phyloP scores from a whole-genome alignment of 1,140 invertebrate species.

The Euura lappo region DNA sequence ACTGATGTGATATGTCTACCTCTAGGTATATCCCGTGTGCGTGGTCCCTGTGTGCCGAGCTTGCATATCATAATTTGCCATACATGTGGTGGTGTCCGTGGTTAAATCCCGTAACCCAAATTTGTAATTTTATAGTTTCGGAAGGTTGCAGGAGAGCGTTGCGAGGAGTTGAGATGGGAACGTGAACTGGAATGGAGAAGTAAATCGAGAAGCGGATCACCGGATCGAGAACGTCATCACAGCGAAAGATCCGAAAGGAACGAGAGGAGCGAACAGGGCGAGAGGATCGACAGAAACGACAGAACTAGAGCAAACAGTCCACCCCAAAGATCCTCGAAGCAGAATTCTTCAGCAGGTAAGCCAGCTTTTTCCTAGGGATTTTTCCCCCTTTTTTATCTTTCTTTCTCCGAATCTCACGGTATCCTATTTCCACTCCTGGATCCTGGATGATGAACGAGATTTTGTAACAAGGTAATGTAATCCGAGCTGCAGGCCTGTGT shows the following conservation, averaged over 20 bases:
- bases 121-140: conserved; percentile 61
- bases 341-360: background rate
- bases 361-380: background rate
- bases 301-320: conserved; percentile 23
- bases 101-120: conserved; percentile 50
- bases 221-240: conserved; percentile 44
- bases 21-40: too few relatives aligned
- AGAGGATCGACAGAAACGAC: background rate
- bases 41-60: background rate
- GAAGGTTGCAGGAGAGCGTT: conserved; percentile 63
- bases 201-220: conserved; percentile 55
- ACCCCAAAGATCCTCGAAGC: background rate
- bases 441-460: too few relatives aligned
- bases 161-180: conserved; percentile 59
- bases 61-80: background rate
- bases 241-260: conserved; percentile 21
- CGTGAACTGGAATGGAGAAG: conserved; percentile 59
- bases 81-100: conserved; percentile 45
- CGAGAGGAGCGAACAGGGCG: conserved; percentile 21
- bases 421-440: too few relatives aligned
- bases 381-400: too few relatives aligned
- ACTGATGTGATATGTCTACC: too few relatives aligned
- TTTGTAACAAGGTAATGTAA: too few relatives aligned
- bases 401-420: too few relatives aligned
- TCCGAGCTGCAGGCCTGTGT: too few relatives aligned